These are phyloP conservation scores for Pachyuromys duprasi DNA, from an alignment of 2,797 vertebrate species.

Conservation along the genomic window DNA sequence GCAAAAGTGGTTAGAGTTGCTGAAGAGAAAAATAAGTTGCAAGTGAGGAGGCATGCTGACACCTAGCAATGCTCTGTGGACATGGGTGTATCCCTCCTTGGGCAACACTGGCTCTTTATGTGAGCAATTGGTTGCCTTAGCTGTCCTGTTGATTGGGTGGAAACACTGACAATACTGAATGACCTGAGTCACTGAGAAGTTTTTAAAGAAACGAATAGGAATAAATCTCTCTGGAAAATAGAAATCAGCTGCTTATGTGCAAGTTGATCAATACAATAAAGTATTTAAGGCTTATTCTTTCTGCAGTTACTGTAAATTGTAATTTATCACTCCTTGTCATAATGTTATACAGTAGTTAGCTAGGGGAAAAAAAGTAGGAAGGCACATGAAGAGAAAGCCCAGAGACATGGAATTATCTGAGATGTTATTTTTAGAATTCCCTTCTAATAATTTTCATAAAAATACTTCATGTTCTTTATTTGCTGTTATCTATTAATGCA, in stretches of 20 bases:
- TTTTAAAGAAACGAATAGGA: constrained; percentile 49
- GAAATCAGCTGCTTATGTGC: neutral
- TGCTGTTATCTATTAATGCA: constrained; percentile 39
- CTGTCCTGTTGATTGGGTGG: neutral
- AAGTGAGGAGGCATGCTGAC: neutral
- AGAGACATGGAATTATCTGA: neutral
- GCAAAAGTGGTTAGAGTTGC: neutral
- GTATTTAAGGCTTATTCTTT: neutral
- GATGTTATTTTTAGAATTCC: constrained; percentile 46
- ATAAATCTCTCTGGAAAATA: constrained; percentile 43
- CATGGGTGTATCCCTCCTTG: neutral
- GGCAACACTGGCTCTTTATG: neutral
- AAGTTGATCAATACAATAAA: neutral
- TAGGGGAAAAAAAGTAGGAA: neutral
- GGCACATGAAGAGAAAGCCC: neutral
- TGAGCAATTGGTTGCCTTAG: neutral
- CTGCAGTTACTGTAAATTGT: constrained; percentile 33
- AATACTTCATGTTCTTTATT: constrained; percentile 5
- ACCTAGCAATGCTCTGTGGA: neutral
- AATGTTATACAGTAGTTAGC: neutral
- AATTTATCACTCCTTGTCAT: neutral
- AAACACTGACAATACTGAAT: neutral
- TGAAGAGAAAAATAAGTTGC: constrained; percentile 26
- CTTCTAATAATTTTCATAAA: constrained; percentile 2
- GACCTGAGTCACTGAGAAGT: neutral